Percentiles rank a stretch among this genome's conserved stretches.
phyloP scores from a whole-genome alignment of 1,140 invertebrate species.

The Glossosoma conforme region DNA sequence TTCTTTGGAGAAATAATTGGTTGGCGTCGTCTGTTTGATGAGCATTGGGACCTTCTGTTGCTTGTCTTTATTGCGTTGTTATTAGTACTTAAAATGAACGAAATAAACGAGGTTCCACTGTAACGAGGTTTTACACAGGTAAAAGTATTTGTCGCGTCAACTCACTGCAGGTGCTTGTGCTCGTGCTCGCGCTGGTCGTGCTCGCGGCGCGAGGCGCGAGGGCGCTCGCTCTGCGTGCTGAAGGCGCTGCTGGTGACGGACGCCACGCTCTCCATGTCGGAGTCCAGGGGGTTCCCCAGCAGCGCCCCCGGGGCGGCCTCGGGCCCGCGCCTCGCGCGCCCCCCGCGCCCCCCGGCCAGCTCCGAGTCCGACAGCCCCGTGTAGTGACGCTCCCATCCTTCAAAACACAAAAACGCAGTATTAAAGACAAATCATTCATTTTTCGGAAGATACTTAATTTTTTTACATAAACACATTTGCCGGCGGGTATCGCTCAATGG shows the following conservation, averaged over 20 bases:
- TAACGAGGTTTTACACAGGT: no score
- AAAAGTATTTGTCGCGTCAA: no score
- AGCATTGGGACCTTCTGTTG: no score
- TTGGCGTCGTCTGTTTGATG: no score
- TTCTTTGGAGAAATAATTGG: no score
- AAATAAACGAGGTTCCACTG: no score
- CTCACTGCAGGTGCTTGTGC: conserved; percentile 23
- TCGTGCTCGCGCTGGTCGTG: conserved; percentile 15
- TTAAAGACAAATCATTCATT: no score
- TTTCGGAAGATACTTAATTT: neutral
- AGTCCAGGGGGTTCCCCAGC: conserved; percentile 71
- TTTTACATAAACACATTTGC: no score
- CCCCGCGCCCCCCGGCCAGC: conserved; percentile 57
- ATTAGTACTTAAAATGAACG: no score
- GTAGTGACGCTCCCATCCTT: conserved; percentile 72
- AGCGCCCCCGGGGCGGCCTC: conserved; percentile 37
- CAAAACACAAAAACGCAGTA: no score
- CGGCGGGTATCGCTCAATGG: no score
- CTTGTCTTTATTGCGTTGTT: no score
- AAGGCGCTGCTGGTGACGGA: conserved; percentile 86
- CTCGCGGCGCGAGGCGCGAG: conserved; percentile 59
- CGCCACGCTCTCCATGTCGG: conserved; percentile 83
- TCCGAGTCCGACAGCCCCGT: conserved; percentile 79
- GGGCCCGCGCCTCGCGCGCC: conserved; percentile 24
- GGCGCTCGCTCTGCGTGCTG: conserved; percentile 85